Base-by-base conservation (phyloP, 2,888 invertebrate genomes). In the Chloroclystis v-ata region DNA sequence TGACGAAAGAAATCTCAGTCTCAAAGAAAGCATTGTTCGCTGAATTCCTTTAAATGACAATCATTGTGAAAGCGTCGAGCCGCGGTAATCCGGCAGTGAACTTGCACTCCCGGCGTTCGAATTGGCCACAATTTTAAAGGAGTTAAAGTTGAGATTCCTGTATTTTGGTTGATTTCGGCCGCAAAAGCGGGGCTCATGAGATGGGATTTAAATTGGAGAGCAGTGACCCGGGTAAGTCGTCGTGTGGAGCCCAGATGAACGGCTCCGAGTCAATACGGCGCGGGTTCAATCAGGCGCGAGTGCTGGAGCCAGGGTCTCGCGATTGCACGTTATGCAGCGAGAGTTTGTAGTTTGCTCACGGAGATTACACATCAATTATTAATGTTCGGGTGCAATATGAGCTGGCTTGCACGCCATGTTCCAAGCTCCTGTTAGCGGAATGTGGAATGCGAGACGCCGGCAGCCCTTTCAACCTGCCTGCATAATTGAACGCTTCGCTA, bases 121-220 rank as follows among this genome's bases (percentile, higher is more conserved):
- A 33, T 10, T 35, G 39, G 37, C 32, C 37, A 43, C 47, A 38
- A 52, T 53, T 54, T 56, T 49, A 29, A 49, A 56, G 43, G 43
- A 12, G 50, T 59, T 52, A 46, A 55, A 55, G 51, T 52, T 49
- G 42, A 52, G 54, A 59, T 56, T 44, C 37, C 49, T 26, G 38
- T 32, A 49, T 37, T 43, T 53, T 40, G 45, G 43, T 41, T 40
- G 41, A 47, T 41, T 45, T 25, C 35, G 35, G 41, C 49, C 46
- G 52, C 49, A 51, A 59, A 54, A 47, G 56, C 47, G 39, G 50
- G 26, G 62, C 60, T 69, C 67, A 69, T 74, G 67, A 62, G 69
- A 67, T 67, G 63, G 59, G 62, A 61, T 69, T 73, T 65, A 71
- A 75, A 78, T 76, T 75, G 68, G 71, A 69, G 71, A 59, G 71